Evolutionary conservation across 2,113 vertebrate species (phyloP), one percentile per base, ranked within the genome.

Genomic region (Aspidoscelis tigris): DNA sequence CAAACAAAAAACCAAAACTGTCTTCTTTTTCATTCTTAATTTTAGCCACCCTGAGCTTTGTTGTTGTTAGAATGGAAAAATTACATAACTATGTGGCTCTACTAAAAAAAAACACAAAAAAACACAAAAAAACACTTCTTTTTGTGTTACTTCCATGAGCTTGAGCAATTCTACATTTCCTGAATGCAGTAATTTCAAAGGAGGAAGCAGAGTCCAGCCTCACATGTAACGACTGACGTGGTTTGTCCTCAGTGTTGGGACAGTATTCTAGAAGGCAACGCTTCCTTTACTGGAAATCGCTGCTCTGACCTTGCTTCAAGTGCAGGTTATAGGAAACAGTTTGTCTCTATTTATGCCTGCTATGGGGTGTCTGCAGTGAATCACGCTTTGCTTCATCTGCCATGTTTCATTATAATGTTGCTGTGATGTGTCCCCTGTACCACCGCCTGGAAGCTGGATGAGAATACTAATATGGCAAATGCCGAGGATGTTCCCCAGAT

Each of bases 381-480:
- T 50, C 0, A 0, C 0, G 0, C 87, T 78, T 80, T 80, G 21
- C 86, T 89, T 91, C 76, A 64, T 83, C 78, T 74, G 87, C 88
- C 0, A 0, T 39, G 2, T 92, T 86, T 73, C 47, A 72, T 77
- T 88, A 11, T 0, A 0, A 41, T 81, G 18, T 84, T 85, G 80
- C 4, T 41, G 73, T 82, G 80, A 82, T 79, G 79, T 86, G 84
- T 2, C 80, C 89, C 82, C 73, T 55, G 82, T 80, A 76, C 72
- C 78, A 85, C 41, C 22, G 20, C 86, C 26, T 85, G 77, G 70
- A 64, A 87, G 74, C 5, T 4, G 39, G 8, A 14, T n/a, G 81
- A 43, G 86, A 78, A 83, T 77, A 12, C 87, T 92, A 90, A 88
- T 90, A 82, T 86, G 84, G 84, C 53, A 68, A 79, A 84, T n/a